These are phyloP conservation scores for Laterallus jamaicensis DNA, from an alignment of 2,113 vertebrate species.

Conservation along the genomic window DNA sequence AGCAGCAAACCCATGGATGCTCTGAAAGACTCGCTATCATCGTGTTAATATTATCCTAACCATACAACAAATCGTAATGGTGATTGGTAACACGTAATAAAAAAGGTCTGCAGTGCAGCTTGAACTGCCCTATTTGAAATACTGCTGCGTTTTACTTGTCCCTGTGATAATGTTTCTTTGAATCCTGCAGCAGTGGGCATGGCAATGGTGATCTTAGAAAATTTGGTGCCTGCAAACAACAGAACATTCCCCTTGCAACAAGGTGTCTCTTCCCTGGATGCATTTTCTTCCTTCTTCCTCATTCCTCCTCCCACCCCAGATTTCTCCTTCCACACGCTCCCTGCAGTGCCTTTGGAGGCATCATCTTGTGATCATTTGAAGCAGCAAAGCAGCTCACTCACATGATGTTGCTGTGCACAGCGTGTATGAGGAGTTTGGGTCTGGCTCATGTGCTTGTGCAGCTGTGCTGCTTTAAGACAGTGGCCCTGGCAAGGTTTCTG, in stretches of 20 bases:
- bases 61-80: background rate
- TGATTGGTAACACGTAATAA: background rate
- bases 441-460: background rate
- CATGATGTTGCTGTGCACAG: background rate
- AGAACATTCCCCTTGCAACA: background rate
- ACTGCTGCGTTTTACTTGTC: background rate
- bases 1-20: background rate
- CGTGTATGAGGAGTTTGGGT: background rate
- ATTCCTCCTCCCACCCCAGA: background rate
- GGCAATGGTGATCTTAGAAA: rapidly evolving
- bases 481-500: background rate
- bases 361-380: background rate
- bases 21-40: background rate
- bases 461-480: background rate
- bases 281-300: background rate
- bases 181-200: background rate
- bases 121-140: background rate
- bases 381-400: background rate
- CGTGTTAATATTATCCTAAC: background rate
- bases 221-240: background rate
- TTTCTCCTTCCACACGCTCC: background rate
- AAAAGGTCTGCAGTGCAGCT: background rate
- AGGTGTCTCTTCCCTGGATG: background rate
- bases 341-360: background rate
- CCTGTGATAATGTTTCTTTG: background rate